Base-by-base conservation (phyloP, 2,113 vertebrate genomes). In the Helogale parvula region DNA sequence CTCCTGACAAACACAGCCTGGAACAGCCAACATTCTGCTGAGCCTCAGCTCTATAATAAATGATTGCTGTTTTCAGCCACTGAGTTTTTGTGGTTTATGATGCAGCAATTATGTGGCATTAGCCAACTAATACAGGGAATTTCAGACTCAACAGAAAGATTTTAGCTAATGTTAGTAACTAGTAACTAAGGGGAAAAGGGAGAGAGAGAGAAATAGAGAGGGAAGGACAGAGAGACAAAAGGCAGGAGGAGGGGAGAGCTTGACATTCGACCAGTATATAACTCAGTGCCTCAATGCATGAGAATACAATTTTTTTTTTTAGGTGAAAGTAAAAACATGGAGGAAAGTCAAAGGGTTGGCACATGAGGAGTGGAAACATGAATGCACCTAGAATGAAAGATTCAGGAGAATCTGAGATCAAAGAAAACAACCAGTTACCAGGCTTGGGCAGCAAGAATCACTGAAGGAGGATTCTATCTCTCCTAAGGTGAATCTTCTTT, bases 271-370 rank as follows among this genome's bases (percentile, higher is more conserved):
- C 92, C 19, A 47, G 63, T 21, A 87, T 65, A 41, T 57, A 87
- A 94, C 66, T 93, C 38, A 13, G 52, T 60, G 23, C 1, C 60
- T 93, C 38, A 16, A 60, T 47, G 29, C 1, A 76, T 29, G 27
- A 94, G 47, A 54, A 85, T 13, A 65, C 21, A 74, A 4, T 54
- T 81, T 35, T 83, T 81, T 35, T 83, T 95, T 77, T 94, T 50
- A 87, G 17, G 71, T 63, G 69, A 68, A 90, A 92, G 38, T 88
- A 69, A 74, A 57, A 93, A 88, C 14, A 69, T 0, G 7, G 14
- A 63, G 38, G 23, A 69, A 87, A 90, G 19, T 50, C 11, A 95
- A 92, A 92, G 38, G 12, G 3, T 88, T 95, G 83, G 13, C 27
- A 21, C 0, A 10, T 4, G 19, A 84, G 15, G 19, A 92, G 85